Evolutionary conservation across 2,888 invertebrate species (phyloP).

Genomic region (Melanchra persicariae): DNA sequence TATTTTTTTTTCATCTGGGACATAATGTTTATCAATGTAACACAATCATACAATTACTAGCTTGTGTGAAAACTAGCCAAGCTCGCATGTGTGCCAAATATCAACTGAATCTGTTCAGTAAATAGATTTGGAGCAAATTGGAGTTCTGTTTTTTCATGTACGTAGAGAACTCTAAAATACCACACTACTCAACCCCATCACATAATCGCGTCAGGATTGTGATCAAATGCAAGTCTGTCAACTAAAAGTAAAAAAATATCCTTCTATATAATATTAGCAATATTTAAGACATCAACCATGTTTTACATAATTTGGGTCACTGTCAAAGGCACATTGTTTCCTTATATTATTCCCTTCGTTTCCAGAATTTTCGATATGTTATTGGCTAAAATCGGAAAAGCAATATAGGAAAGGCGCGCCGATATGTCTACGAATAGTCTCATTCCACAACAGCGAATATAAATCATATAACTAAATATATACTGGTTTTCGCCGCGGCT

Average conservation of each 20-base stretch:
- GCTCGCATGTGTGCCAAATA: too few relatives aligned
- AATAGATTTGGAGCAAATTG: background rate
- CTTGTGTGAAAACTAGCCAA: too few relatives aligned
- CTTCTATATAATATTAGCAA: background rate
- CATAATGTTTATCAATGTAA: too few relatives aligned
- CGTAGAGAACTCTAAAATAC: too few relatives aligned
- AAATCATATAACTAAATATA: constrained; percentile 49
- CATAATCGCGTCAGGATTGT: too few relatives aligned
- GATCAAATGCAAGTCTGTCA: too few relatives aligned
- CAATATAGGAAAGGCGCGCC: constrained; percentile 49
- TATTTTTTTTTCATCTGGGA: too few relatives aligned
- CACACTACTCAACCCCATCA: too few relatives aligned
- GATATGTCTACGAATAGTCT: constrained; percentile 60
- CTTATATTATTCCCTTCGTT: constrained; percentile 34
- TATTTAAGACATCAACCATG: background rate
- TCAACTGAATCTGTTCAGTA: background rate
- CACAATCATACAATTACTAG: too few relatives aligned
- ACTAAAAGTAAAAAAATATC: too few relatives aligned
- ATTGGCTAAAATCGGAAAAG: constrained; percentile 49
- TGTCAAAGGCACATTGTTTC: constrained; percentile 30
- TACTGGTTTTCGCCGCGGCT: background rate
- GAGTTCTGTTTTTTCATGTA: too few relatives aligned
- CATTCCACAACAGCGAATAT: constrained; percentile 48
- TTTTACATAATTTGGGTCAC: constrained; percentile 20
- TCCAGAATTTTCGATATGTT: constrained; percentile 41